phyloP scores from a whole-genome alignment of 2,888 invertebrate species.

The Tenodera sinensis region DNA sequence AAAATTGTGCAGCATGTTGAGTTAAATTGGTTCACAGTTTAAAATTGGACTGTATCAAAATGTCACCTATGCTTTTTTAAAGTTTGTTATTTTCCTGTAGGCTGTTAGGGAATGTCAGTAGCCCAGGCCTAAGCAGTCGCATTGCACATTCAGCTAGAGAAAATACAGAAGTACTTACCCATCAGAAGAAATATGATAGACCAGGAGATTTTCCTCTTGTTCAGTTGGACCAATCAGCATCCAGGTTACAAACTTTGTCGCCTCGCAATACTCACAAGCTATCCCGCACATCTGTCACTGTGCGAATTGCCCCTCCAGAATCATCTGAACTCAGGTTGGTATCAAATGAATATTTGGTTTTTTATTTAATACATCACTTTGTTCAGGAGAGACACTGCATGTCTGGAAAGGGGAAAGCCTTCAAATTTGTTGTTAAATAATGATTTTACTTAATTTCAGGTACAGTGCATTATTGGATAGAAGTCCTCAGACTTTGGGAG shows the following conservation, averaged over 20 bases:
- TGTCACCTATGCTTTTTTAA: too few relatives aligned
- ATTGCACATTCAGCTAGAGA: not conserved
- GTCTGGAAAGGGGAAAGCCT: not conserved
- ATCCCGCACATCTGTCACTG: not conserved
- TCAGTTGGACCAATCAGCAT: not conserved
- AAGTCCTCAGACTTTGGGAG: not conserved
- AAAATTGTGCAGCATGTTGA: too few relatives aligned
- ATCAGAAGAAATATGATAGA: slow-evolving; percentile 1
- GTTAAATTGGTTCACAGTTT: too few relatives aligned
- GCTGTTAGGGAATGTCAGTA: not conserved
- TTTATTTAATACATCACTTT: not conserved
- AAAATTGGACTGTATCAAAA: too few relatives aligned
- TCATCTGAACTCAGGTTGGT: not conserved
- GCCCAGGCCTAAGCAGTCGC: slow-evolving; percentile 1
- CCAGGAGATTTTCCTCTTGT: slow-evolving; percentile 11
- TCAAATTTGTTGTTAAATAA: not conserved
- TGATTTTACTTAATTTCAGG: not conserved
- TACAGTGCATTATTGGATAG: not conserved
- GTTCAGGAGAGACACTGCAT: not conserved
- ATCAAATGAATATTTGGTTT: not conserved
- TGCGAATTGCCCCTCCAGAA: not conserved
- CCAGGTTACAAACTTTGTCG: not conserved
- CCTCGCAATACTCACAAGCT: not conserved
- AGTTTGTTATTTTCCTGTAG: not conserved
- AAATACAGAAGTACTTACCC: not conserved